Conservation (phyloP, 1,140 invertebrate species). For the Gryllus bimaculatus region DNA sequence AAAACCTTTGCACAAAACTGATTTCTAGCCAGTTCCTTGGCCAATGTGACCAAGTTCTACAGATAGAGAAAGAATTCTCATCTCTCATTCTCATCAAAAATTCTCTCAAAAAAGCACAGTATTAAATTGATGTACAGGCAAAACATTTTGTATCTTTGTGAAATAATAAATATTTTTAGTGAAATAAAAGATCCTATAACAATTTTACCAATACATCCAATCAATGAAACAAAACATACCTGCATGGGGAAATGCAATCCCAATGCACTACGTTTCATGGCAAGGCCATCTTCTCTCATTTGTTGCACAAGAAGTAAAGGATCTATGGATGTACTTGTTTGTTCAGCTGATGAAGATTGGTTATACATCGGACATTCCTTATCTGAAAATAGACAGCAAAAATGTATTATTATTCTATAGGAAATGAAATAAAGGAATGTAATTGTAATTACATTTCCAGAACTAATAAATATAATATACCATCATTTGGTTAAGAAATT, state of each 20-base stretch:
- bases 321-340: slow-evolving; percentile 46
- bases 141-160: neutral
- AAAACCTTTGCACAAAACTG: no score
- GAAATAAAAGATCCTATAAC: slow-evolving; percentile 23
- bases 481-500: neutral
- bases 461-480: neutral
- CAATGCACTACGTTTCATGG: slow-evolving; percentile 68
- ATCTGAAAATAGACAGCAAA: slow-evolving; percentile 42
- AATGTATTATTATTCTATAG: neutral
- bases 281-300: slow-evolving; percentile 86
- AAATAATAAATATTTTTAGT: neutral
- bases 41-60: no score
- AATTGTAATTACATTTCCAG: neutral
- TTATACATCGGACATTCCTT: slow-evolving; percentile 91
- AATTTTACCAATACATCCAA: slow-evolving; percentile 29
- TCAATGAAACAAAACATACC: slow-evolving; percentile 23
- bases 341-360: slow-evolving; percentile 57
- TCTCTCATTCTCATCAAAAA: no score
- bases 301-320: slow-evolving; percentile 71
- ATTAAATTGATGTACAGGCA: no score
- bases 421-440: neutral
- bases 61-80: no score
- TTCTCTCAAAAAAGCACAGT: no score
- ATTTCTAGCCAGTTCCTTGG: no score
- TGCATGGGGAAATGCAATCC: slow-evolving; percentile 46